Evolutionary conservation across 1,140 invertebrate species (phyloP).

Genomic region (Cydia pomonella): DNA sequence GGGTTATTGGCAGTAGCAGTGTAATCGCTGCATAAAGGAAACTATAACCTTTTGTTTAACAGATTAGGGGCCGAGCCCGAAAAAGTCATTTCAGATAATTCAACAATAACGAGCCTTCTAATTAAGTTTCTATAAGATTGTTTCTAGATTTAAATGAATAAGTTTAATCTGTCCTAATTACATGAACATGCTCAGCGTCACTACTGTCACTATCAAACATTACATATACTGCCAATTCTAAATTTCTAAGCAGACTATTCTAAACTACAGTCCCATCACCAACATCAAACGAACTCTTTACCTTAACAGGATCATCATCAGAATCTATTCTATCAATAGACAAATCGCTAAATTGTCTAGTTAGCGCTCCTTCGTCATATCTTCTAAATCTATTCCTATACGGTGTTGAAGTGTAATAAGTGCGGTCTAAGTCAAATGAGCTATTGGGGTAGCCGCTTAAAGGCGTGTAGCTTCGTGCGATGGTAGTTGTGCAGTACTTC

Average conservation of each 20-base stretch:
- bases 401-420: conserved; percentile 65
- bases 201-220: not conserved
- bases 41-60: no score
- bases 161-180: not conserved
- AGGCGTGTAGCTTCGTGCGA: conserved; percentile 68
- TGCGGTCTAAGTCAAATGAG: conserved; percentile 70
- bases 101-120: no score
- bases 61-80: no score
- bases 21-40: no score
- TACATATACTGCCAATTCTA: not conserved
- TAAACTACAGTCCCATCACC: conserved; percentile 2
- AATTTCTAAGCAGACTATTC: not conserved
- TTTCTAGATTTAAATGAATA: no score
- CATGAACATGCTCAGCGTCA: not conserved
- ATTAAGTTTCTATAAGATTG: no score
- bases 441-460: conserved; percentile 72
- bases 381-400: conserved; percentile 64
- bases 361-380: conserved; percentile 55
- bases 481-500: conserved; percentile 76
- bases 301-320: conserved; percentile 69
- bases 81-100: no score
- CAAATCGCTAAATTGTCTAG: conserved; percentile 63
- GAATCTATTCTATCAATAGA: conserved; percentile 69
- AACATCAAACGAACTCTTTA: conserved; percentile 44
- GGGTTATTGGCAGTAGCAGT: no score